phyloP scores from a whole-genome alignment of 2,888 invertebrate species.

The Eupithecia centaureata region DNA sequence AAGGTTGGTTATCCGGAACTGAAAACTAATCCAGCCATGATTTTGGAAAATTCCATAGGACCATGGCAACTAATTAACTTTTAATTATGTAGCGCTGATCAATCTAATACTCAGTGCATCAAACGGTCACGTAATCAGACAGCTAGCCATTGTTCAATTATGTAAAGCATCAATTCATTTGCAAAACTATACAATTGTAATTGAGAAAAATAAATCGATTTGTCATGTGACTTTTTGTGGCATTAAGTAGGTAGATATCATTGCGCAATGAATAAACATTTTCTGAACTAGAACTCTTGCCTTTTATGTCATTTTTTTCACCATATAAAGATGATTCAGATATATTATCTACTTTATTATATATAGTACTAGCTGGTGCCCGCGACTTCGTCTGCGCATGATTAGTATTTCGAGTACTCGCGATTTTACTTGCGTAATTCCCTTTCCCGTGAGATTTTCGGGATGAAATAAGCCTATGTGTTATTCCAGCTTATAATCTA shows the following conservation, averaged over 20 bases:
- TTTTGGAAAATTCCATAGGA: neutral
- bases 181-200: conserved; percentile 24
- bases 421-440: too few species aligned
- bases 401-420: too few species aligned
- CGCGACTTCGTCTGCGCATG: too few species aligned
- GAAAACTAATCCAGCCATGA: too few species aligned
- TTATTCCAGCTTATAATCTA: too few species aligned
- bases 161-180: conserved; percentile 30
- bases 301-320: neutral
- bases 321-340: too few species aligned
- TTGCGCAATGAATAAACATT: conserved; percentile 2
- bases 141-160: conserved; percentile 32
- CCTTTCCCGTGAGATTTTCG: too few species aligned
- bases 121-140: conserved; percentile 18
- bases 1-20: neutral
- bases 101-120: conserved; percentile 25
- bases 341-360: too few species aligned
- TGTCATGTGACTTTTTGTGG: neutral
- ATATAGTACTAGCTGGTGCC: too few species aligned
- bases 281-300: neutral
- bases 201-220: conserved; percentile 21
- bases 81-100: conserved; percentile 20
- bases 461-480: too few species aligned
- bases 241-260: conserved; percentile 3
- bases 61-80: neutral